These are phyloP conservation scores for Mesoligia furuncula DNA, from an alignment of 2,888 invertebrate species.

Conservation along the genomic window DNA sequence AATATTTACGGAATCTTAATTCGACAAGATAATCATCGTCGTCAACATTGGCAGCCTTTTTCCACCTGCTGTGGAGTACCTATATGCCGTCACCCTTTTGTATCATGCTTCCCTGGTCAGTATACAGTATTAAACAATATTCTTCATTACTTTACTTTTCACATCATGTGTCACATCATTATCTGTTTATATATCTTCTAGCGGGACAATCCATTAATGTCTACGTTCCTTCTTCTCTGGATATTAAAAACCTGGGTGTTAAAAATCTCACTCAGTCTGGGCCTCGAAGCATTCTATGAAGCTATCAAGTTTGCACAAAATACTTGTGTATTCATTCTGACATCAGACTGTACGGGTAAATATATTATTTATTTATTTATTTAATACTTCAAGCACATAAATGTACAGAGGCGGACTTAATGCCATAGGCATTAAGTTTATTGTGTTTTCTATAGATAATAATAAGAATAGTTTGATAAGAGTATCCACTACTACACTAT, in stretches of 20 bases:
- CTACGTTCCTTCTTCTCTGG: not conserved
- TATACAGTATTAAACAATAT: too few relatives aligned
- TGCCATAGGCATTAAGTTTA: too few relatives aligned
- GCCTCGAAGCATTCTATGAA: slow-evolving; percentile 15
- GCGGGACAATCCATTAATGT: not conserved
- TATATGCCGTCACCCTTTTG: too few relatives aligned
- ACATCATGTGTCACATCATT: too few relatives aligned
- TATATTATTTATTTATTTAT: too few relatives aligned
- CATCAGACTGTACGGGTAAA: not conserved
- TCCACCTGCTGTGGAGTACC: not conserved
- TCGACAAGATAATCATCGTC: not conserved
- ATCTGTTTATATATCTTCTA: not conserved
- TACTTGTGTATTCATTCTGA: slow-evolving; percentile 5
- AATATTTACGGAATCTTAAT: not conserved
- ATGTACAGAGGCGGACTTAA: too few relatives aligned
- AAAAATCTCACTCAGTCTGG: not conserved
- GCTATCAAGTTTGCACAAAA: not conserved
- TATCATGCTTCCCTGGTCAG: not conserved
- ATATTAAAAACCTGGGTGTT: slow-evolving; percentile 1
- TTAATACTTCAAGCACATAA: too few relatives aligned
- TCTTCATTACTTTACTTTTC: too few relatives aligned
- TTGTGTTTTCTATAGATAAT: not conserved
- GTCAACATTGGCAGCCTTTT: not conserved
- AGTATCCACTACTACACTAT: not conserved
- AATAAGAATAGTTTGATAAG: not conserved